Conservation (phyloP, 2,113 vertebrate species). For the Colius striatus region DNA sequence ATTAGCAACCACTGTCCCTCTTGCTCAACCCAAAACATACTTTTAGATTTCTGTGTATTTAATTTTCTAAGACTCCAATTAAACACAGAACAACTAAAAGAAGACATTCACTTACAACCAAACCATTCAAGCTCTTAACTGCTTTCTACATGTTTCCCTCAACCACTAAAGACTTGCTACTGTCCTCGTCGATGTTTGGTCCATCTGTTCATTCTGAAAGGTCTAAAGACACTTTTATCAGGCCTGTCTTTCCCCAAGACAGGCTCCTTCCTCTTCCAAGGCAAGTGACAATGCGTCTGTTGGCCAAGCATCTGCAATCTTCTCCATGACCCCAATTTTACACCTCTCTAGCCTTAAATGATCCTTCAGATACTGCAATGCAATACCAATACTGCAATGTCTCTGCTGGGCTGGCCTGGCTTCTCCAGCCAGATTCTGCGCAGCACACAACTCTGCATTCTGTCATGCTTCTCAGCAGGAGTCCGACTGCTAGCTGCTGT, state of each 20-base stretch:
- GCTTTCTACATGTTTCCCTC: neutral
- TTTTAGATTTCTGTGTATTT: neutral
- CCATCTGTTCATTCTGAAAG: neutral
- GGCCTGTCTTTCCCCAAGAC: neutral
- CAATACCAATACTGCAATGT: fast-evolving
- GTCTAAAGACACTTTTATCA: neutral
- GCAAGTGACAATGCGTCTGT: neutral
- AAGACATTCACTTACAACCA: neutral
- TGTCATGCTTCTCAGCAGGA: neutral
- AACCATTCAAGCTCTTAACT: neutral
- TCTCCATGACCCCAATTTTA: neutral
- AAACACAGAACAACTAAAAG: neutral
- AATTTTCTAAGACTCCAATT: neutral
- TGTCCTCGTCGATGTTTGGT: fast-evolving
- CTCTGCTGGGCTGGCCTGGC: neutral
- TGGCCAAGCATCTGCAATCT: neutral
- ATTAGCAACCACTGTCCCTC: neutral
- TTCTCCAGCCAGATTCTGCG: neutral
- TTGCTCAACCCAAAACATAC: neutral
- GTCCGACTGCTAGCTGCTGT: neutral
- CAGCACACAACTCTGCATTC: neutral
- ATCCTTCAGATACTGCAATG: neutral
- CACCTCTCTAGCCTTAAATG: too few species aligned
- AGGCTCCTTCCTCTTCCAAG: neutral
- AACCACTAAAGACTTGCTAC: too few species aligned